Base-by-base conservation (phyloP, 2,888 invertebrate genomes). In the Cenopis cana region DNA sequence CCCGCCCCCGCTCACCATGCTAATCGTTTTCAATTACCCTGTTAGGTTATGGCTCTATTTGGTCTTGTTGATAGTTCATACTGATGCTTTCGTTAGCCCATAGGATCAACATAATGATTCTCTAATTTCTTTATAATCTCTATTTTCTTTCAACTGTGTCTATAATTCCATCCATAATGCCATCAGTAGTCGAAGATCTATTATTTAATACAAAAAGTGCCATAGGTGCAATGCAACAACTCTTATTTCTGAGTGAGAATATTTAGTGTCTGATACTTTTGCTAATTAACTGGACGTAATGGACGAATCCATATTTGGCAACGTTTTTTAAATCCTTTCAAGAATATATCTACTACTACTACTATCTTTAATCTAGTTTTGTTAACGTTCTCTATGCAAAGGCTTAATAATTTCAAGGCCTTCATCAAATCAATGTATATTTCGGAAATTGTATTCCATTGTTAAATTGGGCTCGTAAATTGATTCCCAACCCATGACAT, bases 1-100 rank as follows among this genome's bases (percentile, higher is more conserved):
- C 72, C 73, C 73, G 70, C 60, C 69, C 69, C 65, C 68, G 56
- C 66, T 76, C 75, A 69, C 68, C 59, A 72, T 74, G 72, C 74
- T 78, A 77, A 78, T 78, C 77, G 77, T 65, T 75, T 75, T 71
- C 75, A 77, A 77, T 78, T 78, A 77, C 76, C 64, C 69, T 59
- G 74, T 74, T 55, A 66, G 62, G 50, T 52, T 61, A 74, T 68
- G 73, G 68, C 70, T 74, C 65, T 70, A 73, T 74, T 74, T 73
- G 73, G 29, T 59, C 59, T 52, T 67, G 66, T 56, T 67, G 67
- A 24, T 55, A 50, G 55, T 54, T 41, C 49, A 60, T 60, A 46
- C 69, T 33, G 46, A 12, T n/a, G 46, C 46, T 14, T 46, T n/a
- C 33, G 33, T 33, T 33, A 33, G 33, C 33, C 3, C 33, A 33